phyloP scores from a whole-genome alignment of 2,888 invertebrate genomes.

The Mythimna lalbum region DNA sequence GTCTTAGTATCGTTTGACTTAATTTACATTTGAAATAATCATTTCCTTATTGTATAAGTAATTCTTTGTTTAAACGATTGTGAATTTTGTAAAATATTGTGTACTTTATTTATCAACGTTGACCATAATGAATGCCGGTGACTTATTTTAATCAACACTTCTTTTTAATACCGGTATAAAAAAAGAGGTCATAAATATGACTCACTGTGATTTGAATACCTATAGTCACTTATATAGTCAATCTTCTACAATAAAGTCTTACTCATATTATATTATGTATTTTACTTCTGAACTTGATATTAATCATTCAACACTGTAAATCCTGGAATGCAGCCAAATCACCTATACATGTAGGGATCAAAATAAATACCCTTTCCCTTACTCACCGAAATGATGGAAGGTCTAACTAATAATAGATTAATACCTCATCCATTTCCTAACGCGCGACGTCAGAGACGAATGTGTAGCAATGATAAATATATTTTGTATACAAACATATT shows the following conservation, averaged over 20 bases:
- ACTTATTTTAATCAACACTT: not conserved
- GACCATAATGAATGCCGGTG: not conserved
- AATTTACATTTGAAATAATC: not conserved
- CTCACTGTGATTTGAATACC: not conserved
- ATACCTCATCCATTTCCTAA: slow-evolving; percentile 22
- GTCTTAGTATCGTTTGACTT: too few relatives aligned
- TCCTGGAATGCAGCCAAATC: slow-evolving; percentile 43
- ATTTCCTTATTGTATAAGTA: not conserved
- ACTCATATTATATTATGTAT: not conserved
- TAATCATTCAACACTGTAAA: slow-evolving; percentile 23
- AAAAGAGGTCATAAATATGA: not conserved
- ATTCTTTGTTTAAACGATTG: slow-evolving; percentile 1
- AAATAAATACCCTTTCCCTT: slow-evolving; percentile 58
- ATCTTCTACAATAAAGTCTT: not conserved
- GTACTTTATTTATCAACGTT: not conserved
- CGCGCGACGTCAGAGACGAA: slow-evolving; percentile 15
- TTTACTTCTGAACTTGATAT: slow-evolving; percentile 2
- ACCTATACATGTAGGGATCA: slow-evolving; percentile 10
- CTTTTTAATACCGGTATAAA: not conserved
- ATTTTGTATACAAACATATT: not conserved
- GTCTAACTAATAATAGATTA: slow-evolving; percentile 41
- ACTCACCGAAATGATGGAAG: slow-evolving; percentile 40
- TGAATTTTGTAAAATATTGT: not conserved
- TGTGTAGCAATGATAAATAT: not conserved
- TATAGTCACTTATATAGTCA: not conserved